phyloP scores from a whole-genome alignment of 2,888 invertebrate species.

The Ephialtes manifestator region DNA sequence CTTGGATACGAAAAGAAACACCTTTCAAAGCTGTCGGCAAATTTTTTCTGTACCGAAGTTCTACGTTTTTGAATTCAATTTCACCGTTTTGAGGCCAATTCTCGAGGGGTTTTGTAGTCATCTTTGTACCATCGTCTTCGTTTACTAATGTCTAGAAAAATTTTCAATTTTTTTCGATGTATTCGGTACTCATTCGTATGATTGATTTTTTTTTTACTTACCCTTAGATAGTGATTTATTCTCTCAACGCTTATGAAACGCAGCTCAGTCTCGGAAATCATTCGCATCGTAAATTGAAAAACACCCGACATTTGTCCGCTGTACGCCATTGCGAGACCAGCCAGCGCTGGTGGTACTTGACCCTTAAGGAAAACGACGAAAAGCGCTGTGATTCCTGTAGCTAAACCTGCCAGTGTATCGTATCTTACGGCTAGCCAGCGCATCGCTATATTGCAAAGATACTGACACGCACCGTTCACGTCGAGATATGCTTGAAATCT shows the following conservation, averaged over 20 bases:
- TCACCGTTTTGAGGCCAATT: slow-evolving; percentile 87
- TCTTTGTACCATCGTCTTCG: slow-evolving; percentile 73
- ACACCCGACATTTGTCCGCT: slow-evolving; percentile 88
- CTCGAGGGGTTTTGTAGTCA: slow-evolving; percentile 76
- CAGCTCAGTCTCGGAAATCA: slow-evolving; percentile 86
- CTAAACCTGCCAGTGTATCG: slow-evolving; percentile 81
- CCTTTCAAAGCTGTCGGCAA: slow-evolving; percentile 87
- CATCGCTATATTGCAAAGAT: slow-evolving; percentile 86
- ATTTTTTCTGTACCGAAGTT: slow-evolving; percentile 86
- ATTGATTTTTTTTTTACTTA: slow-evolving; percentile 65
- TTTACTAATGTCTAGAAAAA: slow-evolving; percentile 73
- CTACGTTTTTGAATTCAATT: slow-evolving; percentile 87
- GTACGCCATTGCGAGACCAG: slow-evolving; percentile 89
- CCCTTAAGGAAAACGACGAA: slow-evolving; percentile 86
- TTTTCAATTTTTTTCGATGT: background rate
- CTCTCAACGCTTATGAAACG: slow-evolving; percentile 87
- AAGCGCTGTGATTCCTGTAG: slow-evolving; percentile 86
- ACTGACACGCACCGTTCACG: slow-evolving; percentile 86
- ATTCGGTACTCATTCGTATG: background rate
- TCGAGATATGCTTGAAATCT: slow-evolving; percentile 87
- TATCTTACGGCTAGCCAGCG: slow-evolving; percentile 83
- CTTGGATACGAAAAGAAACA: slow-evolving; percentile 87
- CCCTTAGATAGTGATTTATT: slow-evolving; percentile 82
- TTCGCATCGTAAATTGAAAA: slow-evolving; percentile 87
- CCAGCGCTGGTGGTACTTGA: slow-evolving; percentile 87